Conservation (phyloP, 2,113 vertebrate species). For the Pedetes capensis region DNA sequence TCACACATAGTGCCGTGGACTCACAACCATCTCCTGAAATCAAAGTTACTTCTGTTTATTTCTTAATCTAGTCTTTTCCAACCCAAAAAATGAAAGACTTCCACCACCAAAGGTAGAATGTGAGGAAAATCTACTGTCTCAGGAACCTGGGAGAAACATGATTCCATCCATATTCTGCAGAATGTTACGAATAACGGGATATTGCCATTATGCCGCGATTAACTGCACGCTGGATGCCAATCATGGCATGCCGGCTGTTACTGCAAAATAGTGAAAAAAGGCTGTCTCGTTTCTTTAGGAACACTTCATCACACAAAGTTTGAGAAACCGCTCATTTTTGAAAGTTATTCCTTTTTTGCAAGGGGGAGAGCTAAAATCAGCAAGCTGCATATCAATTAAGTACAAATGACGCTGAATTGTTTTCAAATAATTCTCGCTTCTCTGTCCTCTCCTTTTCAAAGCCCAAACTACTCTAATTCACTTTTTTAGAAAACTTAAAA, state of each 20-base stretch:
- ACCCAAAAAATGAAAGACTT: neutral
- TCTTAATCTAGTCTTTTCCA: constrained; percentile 4
- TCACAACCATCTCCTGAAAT: neutral
- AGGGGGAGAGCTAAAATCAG: neutral
- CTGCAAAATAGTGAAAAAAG: neutral
- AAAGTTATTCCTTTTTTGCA: neutral
- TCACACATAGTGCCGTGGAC: neutral
- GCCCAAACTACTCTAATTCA: neutral
- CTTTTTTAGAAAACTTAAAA: neutral
- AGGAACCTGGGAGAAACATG: neutral
- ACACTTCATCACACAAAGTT: neutral
- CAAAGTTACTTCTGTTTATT: constrained; percentile 10
- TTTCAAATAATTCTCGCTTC: too few species aligned
- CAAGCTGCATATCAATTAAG: neutral
- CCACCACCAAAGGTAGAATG: neutral
- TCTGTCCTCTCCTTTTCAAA: neutral
- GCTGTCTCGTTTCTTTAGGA: neutral
- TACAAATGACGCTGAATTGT: constrained; percentile 14
- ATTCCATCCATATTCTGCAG: neutral
- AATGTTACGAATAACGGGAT: neutral
- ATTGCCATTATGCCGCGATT: neutral
- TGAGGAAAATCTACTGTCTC: neutral
- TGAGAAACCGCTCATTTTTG: neutral
- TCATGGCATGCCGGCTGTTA: neutral
- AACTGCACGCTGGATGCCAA: neutral